phyloP scores from a whole-genome alignment of 2,888 invertebrate genomes.

The Embidobia sp. region DNA sequence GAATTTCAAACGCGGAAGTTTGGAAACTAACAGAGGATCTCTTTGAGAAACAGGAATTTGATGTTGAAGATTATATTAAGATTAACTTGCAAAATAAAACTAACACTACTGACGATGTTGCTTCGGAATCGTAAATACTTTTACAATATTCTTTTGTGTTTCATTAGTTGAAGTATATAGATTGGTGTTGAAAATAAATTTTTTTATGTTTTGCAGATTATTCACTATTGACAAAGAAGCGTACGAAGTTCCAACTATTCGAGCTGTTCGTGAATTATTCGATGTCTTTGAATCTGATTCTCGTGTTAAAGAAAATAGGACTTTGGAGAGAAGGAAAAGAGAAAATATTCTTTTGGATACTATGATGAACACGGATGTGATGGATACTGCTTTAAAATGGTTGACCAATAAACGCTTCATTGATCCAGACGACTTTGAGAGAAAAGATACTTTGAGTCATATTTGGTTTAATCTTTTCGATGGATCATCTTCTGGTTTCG shows the following conservation, averaged over 20 bases:
- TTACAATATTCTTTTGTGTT: no score
- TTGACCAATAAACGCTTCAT: constrained; percentile 71
- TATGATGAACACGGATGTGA: constrained; percentile 73
- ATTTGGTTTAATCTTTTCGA: constrained; percentile 90
- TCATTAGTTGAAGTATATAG: no score
- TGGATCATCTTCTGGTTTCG: constrained; percentile 94
- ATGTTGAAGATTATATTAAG: constrained; percentile 68
- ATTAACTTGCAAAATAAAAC: constrained; percentile 72
- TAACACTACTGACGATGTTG: constrained; percentile 68
- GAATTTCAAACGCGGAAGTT: constrained; percentile 73
- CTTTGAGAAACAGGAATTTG: constrained; percentile 70
- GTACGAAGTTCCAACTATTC: constrained; percentile 71
- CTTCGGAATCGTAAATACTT: constrained; percentile 70
- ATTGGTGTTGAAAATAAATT: no score
- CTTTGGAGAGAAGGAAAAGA: constrained; percentile 67
- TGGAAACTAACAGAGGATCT: constrained; percentile 73
- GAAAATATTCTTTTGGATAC: constrained; percentile 74
- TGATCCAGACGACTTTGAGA: constrained; percentile 81
- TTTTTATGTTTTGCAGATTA: constrained; percentile 71
- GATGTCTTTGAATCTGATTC: constrained; percentile 72
- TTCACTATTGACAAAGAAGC: constrained; percentile 69
- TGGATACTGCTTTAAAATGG: constrained; percentile 73
- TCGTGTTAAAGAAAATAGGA: constrained; percentile 69
- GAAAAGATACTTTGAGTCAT: constrained; percentile 86
- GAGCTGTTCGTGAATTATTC: constrained; percentile 70